Base-by-base conservation (phyloP, 2,888 invertebrate species). In the Heliconius ismenius region DNA sequence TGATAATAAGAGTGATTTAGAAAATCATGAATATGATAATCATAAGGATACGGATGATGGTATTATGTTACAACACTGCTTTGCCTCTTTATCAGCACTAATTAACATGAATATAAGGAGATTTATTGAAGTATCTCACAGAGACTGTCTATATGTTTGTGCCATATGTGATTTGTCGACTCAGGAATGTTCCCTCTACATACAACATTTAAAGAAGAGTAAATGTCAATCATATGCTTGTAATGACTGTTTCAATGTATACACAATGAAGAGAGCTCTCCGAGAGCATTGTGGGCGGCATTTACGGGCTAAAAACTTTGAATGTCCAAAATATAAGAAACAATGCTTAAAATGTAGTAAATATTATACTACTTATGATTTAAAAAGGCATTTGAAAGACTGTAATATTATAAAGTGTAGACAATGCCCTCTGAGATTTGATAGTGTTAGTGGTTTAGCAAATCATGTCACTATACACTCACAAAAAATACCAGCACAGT, bases 341-440 rank as follows among this genome's bases (percentile, higher is more conserved):
- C 15, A 79, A 11, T 92, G 91, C 43, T 13, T 36, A 0, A 83
- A 85, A 68, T 92, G 92, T 70, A 74, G 82, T 0, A 81, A 84
- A 3, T n/a, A 77, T 0, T 80, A 89, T 2, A 79, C 79, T 0
- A 9, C 10, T 0, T 36, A 76, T 0, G 32, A 75, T 0, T 84
- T 83, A 4, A 65, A 58, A 0, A 24, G 79, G 0, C 92, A 92
- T 62, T 78, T 79, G 0, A 84, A 82, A 0, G 18, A 10, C 0
- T 92, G 92, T 72, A 85, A 82, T 4, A 83, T 82, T 0, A 84
- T 92, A 0, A 88, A 86, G 78, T 92, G 92, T 72, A 77, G 78
- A 0, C 79, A 80, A 0, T 93, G 93, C n/a, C 21, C 86, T 4
- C 65, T 82, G 0, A n/a, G 76, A 0, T 92, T 89, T 74, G n/a